A percentile compares a stretch with the other conserved stretches of the same genome.
phyloP scores from a whole-genome alignment of 2,113 vertebrate genomes.

The Mus pahari region DNA sequence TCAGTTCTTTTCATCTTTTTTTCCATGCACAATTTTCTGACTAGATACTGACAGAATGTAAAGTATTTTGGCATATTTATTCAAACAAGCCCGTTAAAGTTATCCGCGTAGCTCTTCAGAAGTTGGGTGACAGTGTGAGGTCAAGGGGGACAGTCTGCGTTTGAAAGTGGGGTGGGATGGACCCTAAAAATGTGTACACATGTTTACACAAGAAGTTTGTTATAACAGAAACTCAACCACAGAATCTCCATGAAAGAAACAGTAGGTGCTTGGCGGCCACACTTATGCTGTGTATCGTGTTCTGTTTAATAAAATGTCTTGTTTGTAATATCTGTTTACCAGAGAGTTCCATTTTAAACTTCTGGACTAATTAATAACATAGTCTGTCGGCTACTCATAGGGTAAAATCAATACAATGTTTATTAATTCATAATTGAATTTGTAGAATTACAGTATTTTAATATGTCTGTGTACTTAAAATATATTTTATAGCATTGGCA shows the following conservation, averaged over 20 bases:
- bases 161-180: not conserved
- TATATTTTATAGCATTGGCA: not conserved
- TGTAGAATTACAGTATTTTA: constrained; percentile 26
- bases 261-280: not conserved
- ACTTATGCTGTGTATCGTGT: not conserved
- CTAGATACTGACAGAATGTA: constrained; percentile 88
- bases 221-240: not conserved
- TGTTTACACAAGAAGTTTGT: not conserved
- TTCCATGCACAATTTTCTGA: constrained; percentile 88
- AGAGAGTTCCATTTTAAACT: not conserved
- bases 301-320: constrained; percentile 14
- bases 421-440: not conserved
- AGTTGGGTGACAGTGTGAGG: constrained; percentile 58
- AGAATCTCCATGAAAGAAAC: not conserved
- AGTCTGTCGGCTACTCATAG: not conserved
- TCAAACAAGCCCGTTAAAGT: constrained; percentile 88
- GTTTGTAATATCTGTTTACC: not conserved
- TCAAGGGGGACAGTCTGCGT: constrained; percentile 69
- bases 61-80: constrained; percentile 87
- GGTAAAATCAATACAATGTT: not conserved
- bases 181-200: not conserved
- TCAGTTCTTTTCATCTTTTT: constrained; percentile 89
- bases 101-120: constrained; percentile 82
- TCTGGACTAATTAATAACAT: not conserved
- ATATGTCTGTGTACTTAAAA: not conserved